Conservation (phyloP, 2,888 invertebrate species). For the Gastrophysa polygoni region DNA sequence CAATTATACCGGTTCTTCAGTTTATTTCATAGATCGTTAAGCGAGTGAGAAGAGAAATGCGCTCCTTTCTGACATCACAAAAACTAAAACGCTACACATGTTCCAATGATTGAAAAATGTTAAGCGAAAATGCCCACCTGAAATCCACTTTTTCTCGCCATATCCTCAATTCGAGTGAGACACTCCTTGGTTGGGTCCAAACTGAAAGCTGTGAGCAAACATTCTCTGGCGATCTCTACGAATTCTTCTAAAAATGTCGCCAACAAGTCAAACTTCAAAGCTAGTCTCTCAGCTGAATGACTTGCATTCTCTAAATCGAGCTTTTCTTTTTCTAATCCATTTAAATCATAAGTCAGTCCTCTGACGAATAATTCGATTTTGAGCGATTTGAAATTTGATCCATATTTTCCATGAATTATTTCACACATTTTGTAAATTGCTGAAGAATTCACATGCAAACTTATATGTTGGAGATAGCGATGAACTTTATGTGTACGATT, state of each 20-base stretch:
- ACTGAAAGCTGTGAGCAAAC: constrained; percentile 76
- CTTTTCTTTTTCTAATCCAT: constrained; percentile 72
- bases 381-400: constrained; percentile 63
- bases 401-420: constrained; percentile 53
- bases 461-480: constrained; percentile 52
- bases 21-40: too few species aligned
- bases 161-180: constrained; percentile 63
- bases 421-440: constrained; percentile 72
- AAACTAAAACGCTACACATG: too few species aligned
- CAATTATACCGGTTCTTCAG: too few species aligned
- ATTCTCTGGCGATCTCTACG: constrained; percentile 70
- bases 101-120: too few species aligned
- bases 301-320: constrained; percentile 60
- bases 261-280: constrained; percentile 68
- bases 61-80: too few species aligned
- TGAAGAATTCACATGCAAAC: constrained; percentile 65
- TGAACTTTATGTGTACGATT: constrained; percentile 37
- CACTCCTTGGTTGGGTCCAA: constrained; percentile 69
- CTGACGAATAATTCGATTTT: constrained; percentile 75
- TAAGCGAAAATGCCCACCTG: constrained; percentile 51
- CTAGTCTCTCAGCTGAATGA: constrained; percentile 63
- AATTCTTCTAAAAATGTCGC: constrained; percentile 66
- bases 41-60: too few species aligned
- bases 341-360: constrained; percentile 76
- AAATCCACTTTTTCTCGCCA: constrained; percentile 60